Evolutionary conservation across 2,888 invertebrate species (phyloP).

Genomic region (Onchidella celtica): DNA sequence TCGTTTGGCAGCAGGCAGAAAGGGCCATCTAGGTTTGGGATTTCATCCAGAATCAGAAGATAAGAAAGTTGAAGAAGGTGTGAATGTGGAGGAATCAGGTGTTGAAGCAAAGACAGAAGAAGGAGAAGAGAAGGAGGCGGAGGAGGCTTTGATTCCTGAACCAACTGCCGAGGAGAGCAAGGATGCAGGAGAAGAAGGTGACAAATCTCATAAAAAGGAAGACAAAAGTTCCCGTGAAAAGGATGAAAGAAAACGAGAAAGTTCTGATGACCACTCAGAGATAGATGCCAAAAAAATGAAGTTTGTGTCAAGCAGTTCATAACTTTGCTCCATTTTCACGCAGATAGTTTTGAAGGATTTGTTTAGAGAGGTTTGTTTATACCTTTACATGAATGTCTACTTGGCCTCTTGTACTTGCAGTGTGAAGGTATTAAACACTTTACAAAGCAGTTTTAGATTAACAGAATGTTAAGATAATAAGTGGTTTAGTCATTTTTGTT

Average conservation of each 20-base stretch:
- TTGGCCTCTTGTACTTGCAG: no score
- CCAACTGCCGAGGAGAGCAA: neutral
- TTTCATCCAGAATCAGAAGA: constrained; percentile 59
- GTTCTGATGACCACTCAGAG: constrained; percentile 11
- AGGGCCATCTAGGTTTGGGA: constrained; percentile 74
- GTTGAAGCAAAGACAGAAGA: constrained; percentile 46
- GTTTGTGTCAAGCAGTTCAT: constrained; percentile 69
- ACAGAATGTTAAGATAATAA: no score
- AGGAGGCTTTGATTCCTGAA: constrained; percentile 9
- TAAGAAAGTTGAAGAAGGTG: constrained; percentile 31
- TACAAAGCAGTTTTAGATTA: no score
- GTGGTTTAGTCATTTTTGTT: no score
- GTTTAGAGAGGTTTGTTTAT: no score
- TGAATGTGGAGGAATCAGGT: constrained; percentile 41
- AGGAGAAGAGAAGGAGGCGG: constrained; percentile 56
- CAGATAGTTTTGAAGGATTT: no score
- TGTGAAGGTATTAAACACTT: no score
- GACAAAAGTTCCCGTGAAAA: neutral
- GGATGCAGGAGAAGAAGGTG: neutral
- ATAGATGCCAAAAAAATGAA: constrained; percentile 54
- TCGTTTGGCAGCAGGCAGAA: constrained; percentile 65
- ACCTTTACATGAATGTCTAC: no score
- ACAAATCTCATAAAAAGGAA: neutral
- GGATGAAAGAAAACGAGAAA: constrained; percentile 27
- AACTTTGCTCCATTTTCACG: neutral